Percentiles rank a stretch among this genome's conserved stretches.
phyloP scores from a whole-genome alignment of 2,113 vertebrate genomes.

The Polyodon spathula region DNA sequence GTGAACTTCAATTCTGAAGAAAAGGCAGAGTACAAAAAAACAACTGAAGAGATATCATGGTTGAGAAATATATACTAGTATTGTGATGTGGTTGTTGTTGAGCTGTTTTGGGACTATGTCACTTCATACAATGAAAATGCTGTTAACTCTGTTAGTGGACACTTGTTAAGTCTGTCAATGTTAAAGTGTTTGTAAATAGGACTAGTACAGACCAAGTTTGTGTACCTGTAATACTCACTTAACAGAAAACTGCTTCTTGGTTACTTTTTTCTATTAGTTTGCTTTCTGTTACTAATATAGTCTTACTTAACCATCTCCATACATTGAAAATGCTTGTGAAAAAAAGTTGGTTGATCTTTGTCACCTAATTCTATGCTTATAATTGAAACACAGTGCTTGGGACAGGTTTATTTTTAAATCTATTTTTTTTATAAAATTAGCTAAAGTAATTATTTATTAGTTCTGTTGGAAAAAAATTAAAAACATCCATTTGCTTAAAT shows the following conservation, averaged over 20 bases:
- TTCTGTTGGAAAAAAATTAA: too few relatives aligned
- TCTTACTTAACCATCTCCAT: too few relatives aligned
- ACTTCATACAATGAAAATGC: conserved; percentile 85
- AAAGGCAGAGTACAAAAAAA: conserved; percentile 11
- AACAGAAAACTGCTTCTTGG: conserved; percentile 64
- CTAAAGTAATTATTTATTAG: neutral
- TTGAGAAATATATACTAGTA: conserved; percentile 80
- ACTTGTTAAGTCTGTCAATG: conserved; percentile 83
- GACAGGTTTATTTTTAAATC: neutral
- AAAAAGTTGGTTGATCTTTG: conserved; percentile 27
- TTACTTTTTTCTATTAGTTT: conserved; percentile 53
- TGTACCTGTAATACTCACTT: conserved; percentile 84
- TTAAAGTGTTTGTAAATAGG: conserved; percentile 98
- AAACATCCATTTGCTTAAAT: neutral
- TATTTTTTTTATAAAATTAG: neutral
- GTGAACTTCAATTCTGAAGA: conserved; percentile 24
- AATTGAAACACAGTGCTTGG: conserved; percentile 18
- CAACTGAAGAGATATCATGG: conserved; percentile 48
- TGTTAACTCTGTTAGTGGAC: conserved; percentile 89
- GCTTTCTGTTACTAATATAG: too few relatives aligned
- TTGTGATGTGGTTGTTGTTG: conserved; percentile 87
- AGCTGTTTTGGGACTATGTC: conserved; percentile 85
- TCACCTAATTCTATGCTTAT: conserved; percentile 37
- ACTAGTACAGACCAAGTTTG: conserved; percentile 87
- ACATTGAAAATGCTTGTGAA: too few relatives aligned